Base-by-base conservation (phyloP, 2,797 vertebrate species). In the Balearica regulorum region DNA sequence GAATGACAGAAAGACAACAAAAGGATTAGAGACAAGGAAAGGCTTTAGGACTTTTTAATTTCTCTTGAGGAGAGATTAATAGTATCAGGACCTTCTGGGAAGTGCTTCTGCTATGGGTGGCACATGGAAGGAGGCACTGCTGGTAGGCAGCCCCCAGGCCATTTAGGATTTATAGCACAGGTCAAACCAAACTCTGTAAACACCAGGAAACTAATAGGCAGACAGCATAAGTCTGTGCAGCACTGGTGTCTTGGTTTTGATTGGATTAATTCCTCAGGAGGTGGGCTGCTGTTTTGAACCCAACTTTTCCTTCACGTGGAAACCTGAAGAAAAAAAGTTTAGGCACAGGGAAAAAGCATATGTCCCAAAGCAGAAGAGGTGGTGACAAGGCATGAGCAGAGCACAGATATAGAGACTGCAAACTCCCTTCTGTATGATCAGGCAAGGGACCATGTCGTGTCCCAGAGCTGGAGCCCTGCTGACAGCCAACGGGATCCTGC, bases 11-110 rank as follows among this genome's bases (percentile, higher is more conserved):
- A 88, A 65, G 82, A 78, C 41, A 92, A 83, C 78, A 92, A 80
- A 92, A 93, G 28, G n/a, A 68, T 89, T 93, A 87, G 69, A 83
- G 35, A 57, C 6, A n/a, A 64, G 53, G 49, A 83, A 84, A 89
- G 11, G 29, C 57, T 82, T 94, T 39, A 66, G 26, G 64, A 84
- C 51, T 68, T 91, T 57, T 89, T 51, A 73, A 85, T 95, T 94
- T 95, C 70, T 96, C 78, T 19, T 92, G 86, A 66, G 66, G 26
- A 49, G 64, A 75, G 57, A 91, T 85, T 91, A 89, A 89, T 77
- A 68, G 55, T 18, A 77, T 73, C 55, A 90, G 53, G 64, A 81
- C 35, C 33, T 84, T 46, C 26, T 65, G 62, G 58, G 29, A 31
- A 79, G 20, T 20, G 8, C 29, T 58, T 83, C 41, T 61, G 48